These are phyloP conservation scores for Lasaia peninsularis DNA, from an alignment of 1,140 invertebrate genomes.

Conservation along the genomic window DNA sequence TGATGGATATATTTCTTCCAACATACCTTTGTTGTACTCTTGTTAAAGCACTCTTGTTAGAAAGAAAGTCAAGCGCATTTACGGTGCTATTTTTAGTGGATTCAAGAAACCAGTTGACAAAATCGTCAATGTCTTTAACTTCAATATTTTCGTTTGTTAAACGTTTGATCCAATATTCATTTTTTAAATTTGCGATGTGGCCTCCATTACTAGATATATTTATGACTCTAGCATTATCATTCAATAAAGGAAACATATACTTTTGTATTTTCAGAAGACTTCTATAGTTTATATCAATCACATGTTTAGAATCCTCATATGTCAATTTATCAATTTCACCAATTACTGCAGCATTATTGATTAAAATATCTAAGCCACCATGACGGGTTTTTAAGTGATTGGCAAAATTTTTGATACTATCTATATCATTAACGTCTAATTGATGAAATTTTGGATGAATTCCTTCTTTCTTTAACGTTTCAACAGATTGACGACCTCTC, in stretches of 20 bases:
- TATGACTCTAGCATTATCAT: slow-evolving; percentile 27
- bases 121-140: slow-evolving; percentile 22
- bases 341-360: slow-evolving; percentile 88
- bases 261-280: slow-evolving; percentile 24
- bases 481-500: slow-evolving; percentile 77
- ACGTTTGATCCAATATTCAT: slow-evolving; percentile 24
- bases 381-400: slow-evolving; percentile 80
- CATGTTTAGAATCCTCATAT: slow-evolving; percentile 9
- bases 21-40: slow-evolving; percentile 25
- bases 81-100: slow-evolving; percentile 23
- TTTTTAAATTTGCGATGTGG: slow-evolving; percentile 27
- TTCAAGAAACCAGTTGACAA: slow-evolving; percentile 28
- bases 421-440: slow-evolving; percentile 80
- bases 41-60: slow-evolving; percentile 21
- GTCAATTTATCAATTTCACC: slow-evolving; percentile 65
- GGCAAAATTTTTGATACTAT: slow-evolving; percentile 78
- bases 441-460: slow-evolving; percentile 77
- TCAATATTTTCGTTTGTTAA: slow-evolving; percentile 18
- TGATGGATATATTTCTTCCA: slow-evolving; percentile 24
- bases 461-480: slow-evolving; percentile 62
- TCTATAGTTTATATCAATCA: slow-evolving; percentile 26
- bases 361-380: slow-evolving; percentile 85
- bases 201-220: slow-evolving; percentile 27
- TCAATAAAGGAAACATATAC: slow-evolving; percentile 26
- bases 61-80: slow-evolving; percentile 21